Base-by-base conservation (phyloP, 2,797 vertebrate species). In the Danio kyathit region DNA sequence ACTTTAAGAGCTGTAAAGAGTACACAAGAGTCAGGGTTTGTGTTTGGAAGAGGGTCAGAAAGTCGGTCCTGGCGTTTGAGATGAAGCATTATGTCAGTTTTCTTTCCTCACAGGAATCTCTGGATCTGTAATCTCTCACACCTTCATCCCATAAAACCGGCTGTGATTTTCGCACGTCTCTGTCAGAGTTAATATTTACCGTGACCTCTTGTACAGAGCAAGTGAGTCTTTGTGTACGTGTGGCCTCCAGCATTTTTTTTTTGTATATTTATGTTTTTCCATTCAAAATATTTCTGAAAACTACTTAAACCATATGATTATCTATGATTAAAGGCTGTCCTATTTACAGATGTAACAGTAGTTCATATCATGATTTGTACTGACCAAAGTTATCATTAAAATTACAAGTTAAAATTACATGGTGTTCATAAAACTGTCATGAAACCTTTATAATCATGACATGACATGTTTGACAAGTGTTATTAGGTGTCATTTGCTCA, bases 111-210 rank as follows among this genome's bases (percentile, higher is more conserved):
- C 86, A 94, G 90, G 92, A 95, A 93, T 94, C 93, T 92, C 86
- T 91, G 89, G 90, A 88, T 92, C 90, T 90, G 89, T 94, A 92
- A 94, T 93, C 91, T 92, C 92, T 92, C 90, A 92, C 92, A 92
- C 92, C 91, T 90, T 89, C 89, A 78, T 90, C 83, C 89, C 91
- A 91, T 91, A 95, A 96, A 95, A 93, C 87, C 86, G 88, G 89
- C 89, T 87, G 90, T 92, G 91, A 92, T 93, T 94, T 95, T 96
- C 93, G 93, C 94, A 94, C 89, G 87, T 88, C 91, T 91, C 90
- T 92, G 93, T 95, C 92, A 92, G 78, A 93, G 95, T 95, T 94
- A 94, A 95, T 95, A 93, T 95, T 96, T 95, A 91, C 92, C 83
- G 89, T 90, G 94, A 88, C 89, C 92, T 92, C 90, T 84, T 86